phyloP scores from a whole-genome alignment of 2,888 invertebrate genomes.

The Noctua janthe region DNA sequence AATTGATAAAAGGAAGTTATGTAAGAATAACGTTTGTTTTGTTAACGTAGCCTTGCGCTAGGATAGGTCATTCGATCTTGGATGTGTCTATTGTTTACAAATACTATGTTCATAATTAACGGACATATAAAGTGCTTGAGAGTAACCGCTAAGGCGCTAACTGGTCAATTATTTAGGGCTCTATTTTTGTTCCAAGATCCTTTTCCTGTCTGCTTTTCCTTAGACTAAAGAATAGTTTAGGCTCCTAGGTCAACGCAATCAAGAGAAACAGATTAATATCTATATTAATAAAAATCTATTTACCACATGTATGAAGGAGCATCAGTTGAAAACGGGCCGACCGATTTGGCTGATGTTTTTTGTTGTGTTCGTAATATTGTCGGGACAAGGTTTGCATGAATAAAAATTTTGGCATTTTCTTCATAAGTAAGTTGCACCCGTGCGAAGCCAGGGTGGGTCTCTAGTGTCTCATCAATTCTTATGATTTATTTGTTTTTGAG shows the following conservation, averaged over 20 bases:
- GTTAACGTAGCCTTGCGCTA: constrained; percentile 47
- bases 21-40: constrained; percentile 44
- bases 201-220: background rate
- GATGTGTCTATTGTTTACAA: constrained; percentile 27
- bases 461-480: background rate
- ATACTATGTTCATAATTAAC: constrained; percentile 1
- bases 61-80: constrained; percentile 37
- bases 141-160: background rate
- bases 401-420: no score
- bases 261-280: background rate
- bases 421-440: no score
- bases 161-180: background rate
- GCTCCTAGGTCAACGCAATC: background rate
- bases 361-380: no score
- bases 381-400: no score
- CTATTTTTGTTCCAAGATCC: background rate
- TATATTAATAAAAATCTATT: no score
- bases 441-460: no score
- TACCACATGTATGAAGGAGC: no score
- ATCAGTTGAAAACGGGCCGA: no score
- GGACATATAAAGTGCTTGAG: background rate
- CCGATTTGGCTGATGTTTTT: no score
- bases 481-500: background rate
- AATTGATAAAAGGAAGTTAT: constrained; percentile 62
- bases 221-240: background rate